A percentile compares a stretch with the other conserved stretches of the same genome.
Evolutionary conservation across 2,888 invertebrate species (phyloP).

Genomic region (Diplolepis rosae): DNA sequence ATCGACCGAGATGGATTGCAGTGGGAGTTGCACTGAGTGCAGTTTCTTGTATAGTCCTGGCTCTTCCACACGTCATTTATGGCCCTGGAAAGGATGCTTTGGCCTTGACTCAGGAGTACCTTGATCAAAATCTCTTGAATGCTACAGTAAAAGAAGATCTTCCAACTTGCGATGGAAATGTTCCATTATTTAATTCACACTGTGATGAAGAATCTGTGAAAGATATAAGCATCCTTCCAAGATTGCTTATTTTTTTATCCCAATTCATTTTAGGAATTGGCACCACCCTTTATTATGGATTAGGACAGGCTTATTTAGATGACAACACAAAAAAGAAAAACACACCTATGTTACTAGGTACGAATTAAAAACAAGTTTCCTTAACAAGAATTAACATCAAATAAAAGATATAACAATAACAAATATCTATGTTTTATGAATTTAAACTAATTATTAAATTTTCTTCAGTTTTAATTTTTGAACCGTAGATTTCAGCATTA

Average conservation of each 20-base stretch:
- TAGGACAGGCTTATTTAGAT: slow-evolving; percentile 82
- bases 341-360: slow-evolving; percentile 79
- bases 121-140: slow-evolving; percentile 64
- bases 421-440: no score
- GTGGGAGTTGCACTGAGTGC: slow-evolving; percentile 79
- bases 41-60: slow-evolving; percentile 78
- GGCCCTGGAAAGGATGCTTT: slow-evolving; percentile 77
- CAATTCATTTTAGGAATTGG: slow-evolving; percentile 83
- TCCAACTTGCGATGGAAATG: slow-evolving; percentile 62
- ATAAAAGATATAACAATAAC: no score
- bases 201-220: slow-evolving; percentile 74
- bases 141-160: slow-evolving; percentile 54
- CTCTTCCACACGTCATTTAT: slow-evolving; percentile 79
- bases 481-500: no score
- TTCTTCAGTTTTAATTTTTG: no score
- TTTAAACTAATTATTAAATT: no score
- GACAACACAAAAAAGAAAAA: slow-evolving; percentile 81
- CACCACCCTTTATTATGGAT: slow-evolving; percentile 79
- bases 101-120: slow-evolving; percentile 74
- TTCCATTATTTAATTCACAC: slow-evolving; percentile 63
- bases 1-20: slow-evolving; percentile 81
- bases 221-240: slow-evolving; percentile 73
- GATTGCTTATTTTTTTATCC: slow-evolving; percentile 79
- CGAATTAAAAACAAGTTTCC: slow-evolving; percentile 41
- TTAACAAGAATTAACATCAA: no score